Evolutionary conservation across 2,113 vertebrate genomes (phyloP).

Genomic region (Micronycteris hirsuta): DNA sequence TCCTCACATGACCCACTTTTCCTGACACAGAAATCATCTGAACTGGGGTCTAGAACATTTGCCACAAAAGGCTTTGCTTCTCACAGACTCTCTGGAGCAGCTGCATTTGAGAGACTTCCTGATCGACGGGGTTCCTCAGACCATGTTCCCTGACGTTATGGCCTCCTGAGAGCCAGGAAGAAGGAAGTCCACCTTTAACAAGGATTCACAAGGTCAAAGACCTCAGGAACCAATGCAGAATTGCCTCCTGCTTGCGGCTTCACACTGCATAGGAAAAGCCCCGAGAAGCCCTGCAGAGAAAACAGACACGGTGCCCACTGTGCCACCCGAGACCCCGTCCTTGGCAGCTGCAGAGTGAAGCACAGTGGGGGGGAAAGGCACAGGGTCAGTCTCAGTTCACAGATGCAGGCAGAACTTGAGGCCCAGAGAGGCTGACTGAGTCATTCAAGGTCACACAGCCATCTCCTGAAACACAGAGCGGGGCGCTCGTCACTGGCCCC

Average conservation of each 20-base stretch:
- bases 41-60: neutral
- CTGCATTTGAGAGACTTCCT: neutral
- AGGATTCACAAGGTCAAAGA: neutral
- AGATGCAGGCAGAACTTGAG: neutral
- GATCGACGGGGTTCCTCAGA: neutral
- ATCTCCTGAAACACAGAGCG: neutral
- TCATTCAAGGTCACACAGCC: neutral
- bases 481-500: accelerated
- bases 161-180: neutral
- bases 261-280: neutral
- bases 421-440: neutral
- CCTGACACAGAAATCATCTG: neutral
- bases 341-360: neutral
- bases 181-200: neutral
- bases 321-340: neutral
- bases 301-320: neutral
- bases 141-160: neutral
- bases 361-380: neutral
- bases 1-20: neutral
- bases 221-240: neutral
- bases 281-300: neutral
- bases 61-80: neutral
- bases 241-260: neutral
- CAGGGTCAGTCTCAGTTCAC: neutral
- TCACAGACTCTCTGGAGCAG: neutral